phyloP scores from a whole-genome alignment of 2,797 vertebrate genomes.

The Hybognathus amarus region DNA sequence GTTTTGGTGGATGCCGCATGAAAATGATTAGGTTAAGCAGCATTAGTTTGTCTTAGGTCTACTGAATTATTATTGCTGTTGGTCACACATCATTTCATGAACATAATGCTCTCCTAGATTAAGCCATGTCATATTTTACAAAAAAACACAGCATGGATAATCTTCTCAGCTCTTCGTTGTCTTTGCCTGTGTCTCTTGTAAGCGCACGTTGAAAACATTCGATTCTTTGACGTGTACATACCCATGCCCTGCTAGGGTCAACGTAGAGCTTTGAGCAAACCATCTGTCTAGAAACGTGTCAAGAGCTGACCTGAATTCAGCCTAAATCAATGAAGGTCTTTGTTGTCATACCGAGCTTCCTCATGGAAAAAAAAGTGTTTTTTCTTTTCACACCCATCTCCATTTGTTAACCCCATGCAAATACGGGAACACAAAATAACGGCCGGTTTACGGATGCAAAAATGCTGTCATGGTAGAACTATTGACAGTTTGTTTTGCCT shows the following conservation, averaged over 20 bases:
- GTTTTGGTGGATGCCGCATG: conserved; percentile 7
- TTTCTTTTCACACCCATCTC: conserved; percentile 8
- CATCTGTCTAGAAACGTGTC: conserved; percentile 48
- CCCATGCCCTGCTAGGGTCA: conserved; percentile 31
- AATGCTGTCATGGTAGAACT: conserved; percentile 29
- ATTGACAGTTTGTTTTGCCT: conserved; percentile 52
- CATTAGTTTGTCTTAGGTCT: conserved; percentile 43
- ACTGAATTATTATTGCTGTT: conserved; percentile 45
- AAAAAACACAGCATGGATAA: conserved; percentile 30
- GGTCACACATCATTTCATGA: conserved; percentile 42
- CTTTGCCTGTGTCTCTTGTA: conserved; percentile 19
- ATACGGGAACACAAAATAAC: conserved; percentile 35
- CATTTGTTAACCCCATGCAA: conserved; percentile 47
- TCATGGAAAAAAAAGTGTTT: conserved; percentile 12
- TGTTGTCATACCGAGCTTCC: conserved; percentile 19
- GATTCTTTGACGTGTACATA: conserved; percentile 28
- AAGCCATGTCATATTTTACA: conserved; percentile 28
- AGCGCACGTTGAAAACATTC: neutral
- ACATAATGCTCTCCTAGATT: conserved; percentile 45
- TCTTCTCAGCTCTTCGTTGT: conserved; percentile 20
- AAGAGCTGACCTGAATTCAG: conserved; percentile 47
- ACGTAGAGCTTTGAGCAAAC: conserved; percentile 19
- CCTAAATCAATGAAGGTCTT: conserved; percentile 34
- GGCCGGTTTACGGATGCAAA: conserved; percentile 50
- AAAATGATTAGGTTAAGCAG: conserved; percentile 50